phyloP scores from a whole-genome alignment of 2,113 vertebrate species.

The Onychostoma macrolepis region DNA sequence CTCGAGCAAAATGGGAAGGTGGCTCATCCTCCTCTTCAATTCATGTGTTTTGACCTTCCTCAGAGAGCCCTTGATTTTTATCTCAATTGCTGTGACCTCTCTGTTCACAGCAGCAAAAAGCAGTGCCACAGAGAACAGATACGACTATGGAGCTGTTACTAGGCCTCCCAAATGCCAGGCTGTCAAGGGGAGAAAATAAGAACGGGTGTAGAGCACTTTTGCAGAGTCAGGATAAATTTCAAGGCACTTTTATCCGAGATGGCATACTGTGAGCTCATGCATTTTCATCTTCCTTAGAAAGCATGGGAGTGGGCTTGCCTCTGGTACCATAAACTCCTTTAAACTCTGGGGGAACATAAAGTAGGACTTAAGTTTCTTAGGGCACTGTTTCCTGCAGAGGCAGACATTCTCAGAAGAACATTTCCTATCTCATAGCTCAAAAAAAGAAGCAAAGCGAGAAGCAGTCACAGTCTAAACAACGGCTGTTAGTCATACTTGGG shows the following conservation, averaged over 20 bases:
- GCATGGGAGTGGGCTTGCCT: background rate
- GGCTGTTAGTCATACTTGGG: slow-evolving; percentile 32
- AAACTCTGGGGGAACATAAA: background rate
- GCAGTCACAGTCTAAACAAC: slow-evolving; percentile 13
- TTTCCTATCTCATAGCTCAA: slow-evolving; percentile 21
- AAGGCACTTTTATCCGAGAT: slow-evolving; percentile 18
- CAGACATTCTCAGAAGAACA: background rate
- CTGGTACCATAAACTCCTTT: background rate
- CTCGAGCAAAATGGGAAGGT: slow-evolving; percentile 26
- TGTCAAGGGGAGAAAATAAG: slow-evolving; percentile 19
- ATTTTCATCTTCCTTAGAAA: slow-evolving; percentile 17
- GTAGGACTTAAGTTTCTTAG: background rate
- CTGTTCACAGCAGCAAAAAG: slow-evolving; percentile 18
- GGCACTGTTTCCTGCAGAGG: slow-evolving; percentile 13
- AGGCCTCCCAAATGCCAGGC: background rate
- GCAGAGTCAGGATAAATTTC: slow-evolving; percentile 27
- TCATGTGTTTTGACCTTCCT: slow-evolving; percentile 30
- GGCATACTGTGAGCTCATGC: slow-evolving; percentile 31
- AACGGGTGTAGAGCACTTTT: background rate
- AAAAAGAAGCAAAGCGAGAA: background rate
- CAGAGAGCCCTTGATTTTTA: slow-evolving; percentile 32
- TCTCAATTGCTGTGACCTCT: slow-evolving; percentile 9
- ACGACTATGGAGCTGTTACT: background rate
- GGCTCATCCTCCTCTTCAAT: slow-evolving; percentile 6
- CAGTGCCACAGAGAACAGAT: background rate